These are phyloP conservation scores for Antheraea yamamai DNA, from an alignment of 2,888 invertebrate species.

Conservation along the genomic window DNA sequence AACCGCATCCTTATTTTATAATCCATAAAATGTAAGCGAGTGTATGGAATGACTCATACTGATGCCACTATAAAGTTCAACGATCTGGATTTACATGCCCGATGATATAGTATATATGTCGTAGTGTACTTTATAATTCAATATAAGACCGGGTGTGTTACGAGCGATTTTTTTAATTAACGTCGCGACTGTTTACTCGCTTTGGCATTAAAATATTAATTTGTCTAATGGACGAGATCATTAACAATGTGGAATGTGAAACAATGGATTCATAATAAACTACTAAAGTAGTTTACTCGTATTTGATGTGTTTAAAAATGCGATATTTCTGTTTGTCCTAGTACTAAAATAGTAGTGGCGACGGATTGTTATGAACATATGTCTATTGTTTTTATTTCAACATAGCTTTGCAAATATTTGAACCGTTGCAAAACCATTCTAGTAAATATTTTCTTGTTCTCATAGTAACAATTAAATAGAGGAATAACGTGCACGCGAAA, in stretches of 20 bases:
- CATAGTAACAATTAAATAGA: background rate
- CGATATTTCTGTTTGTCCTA: background rate
- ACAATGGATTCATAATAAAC: background rate
- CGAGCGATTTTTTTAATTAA: background rate
- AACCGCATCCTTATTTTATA: slow-evolving; percentile 24
- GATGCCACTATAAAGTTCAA: slow-evolving; percentile 19
- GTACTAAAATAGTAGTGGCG: background rate
- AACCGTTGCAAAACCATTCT: too few relatives aligned
- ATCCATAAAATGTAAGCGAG: slow-evolving; percentile 21
- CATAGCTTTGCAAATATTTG: too few relatives aligned
- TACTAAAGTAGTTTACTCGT: background rate
- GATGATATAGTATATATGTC: slow-evolving; percentile 13
- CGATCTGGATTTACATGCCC: slow-evolving; percentile 20
- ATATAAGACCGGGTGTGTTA: background rate
- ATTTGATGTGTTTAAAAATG: background rate
- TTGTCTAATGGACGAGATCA: background rate
- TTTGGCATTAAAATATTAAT: background rate
- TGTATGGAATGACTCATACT: slow-evolving; percentile 23
- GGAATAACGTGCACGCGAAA: background rate
- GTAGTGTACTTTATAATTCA: background rate
- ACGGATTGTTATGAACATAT: background rate
- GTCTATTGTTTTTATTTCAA: too few relatives aligned
- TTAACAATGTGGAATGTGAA: background rate
- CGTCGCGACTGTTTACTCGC: background rate
- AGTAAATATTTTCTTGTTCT: background rate